Evolutionary conservation across 2,797 vertebrate genomes (phyloP), one percentile per base, ranked within the genome.

Genomic region (Steatocranus sp.): DNA sequence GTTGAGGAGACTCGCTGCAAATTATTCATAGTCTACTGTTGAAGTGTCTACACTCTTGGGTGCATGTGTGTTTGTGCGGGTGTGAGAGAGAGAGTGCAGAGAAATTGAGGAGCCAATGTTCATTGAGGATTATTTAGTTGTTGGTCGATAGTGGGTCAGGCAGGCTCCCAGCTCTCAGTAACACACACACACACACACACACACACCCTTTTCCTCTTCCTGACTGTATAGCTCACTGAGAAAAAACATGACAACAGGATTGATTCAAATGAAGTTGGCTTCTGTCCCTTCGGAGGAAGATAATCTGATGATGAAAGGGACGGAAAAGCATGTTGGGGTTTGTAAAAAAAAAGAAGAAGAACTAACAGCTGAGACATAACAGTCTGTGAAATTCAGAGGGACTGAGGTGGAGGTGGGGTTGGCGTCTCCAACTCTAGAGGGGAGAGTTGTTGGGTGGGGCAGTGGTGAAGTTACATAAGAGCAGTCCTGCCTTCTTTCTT

Each of bases 1-100:
- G 81, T 88, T 93, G 53, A 75, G 74, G 76, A 90, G 78, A 79
- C 76, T 86, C 23, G 0, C 78, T 87, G 85, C 91, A 92, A 92
- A 92, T 94, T 92, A 94, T 93, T 95, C 88, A 93, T 92, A 86
- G 83, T 80, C 75, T 88, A 61, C 77, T 83, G 92, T 84, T 88
- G 78, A 87, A 82, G 79, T 87, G 58, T 82, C 56, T 81, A 51
- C 77, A 73, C 4, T 82, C 10, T 63, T 38, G 79, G 66, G 53
- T 68, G 83, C 53, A 77, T 46, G 77, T 70, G 61, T 87, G 81
- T 82, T 51, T 83, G 77, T 81, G 77, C 25, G 34, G 1, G 75
- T 51, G 75, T 30, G 23, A 43, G 83, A 34, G 51, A 68, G 63
- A 15, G 51, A 77, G 80, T 80, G 70, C 76, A 1, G 15, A 80